Evolutionary conservation across 2,888 invertebrate species (phyloP).

Genomic region (Nomada lathburiana): DNA sequence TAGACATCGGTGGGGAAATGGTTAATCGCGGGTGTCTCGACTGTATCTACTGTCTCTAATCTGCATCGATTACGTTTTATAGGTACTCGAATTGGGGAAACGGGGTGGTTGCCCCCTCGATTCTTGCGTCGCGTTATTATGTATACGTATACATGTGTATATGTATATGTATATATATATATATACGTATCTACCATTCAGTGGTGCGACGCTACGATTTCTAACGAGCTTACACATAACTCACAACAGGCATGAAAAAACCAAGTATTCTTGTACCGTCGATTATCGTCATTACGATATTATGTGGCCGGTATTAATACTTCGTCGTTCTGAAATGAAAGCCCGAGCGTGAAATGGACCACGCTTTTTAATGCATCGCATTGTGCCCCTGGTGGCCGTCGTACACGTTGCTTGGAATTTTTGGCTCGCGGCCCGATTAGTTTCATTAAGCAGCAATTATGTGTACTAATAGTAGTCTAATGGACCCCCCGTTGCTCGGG

Average conservation of each 20-base stretch:
- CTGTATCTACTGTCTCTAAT: constrained; percentile 61
- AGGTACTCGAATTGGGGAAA: constrained; percentile 6
- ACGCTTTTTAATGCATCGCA: constrained; percentile 7
- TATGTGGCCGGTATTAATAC: background rate
- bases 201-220: constrained; percentile 25
- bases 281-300: background rate
- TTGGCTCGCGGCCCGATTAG: background rate
- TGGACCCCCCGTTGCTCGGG: background rate
- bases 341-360: constrained; percentile 4
- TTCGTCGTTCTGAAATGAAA: constrained; percentile 37
- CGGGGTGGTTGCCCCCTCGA: constrained; percentile 15
- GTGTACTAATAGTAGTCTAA: constrained; percentile 12
- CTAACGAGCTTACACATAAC: constrained; percentile 20
- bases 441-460: background rate
- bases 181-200: constrained; percentile 16
- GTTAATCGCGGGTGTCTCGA: constrained; percentile 69
- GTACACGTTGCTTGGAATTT: constrained; percentile 63
- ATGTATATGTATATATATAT: too few relatives aligned
- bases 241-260: background rate
- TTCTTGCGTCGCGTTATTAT: constrained; percentile 4
- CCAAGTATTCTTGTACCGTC: constrained; percentile 4
- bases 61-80: constrained; percentile 44
- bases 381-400: background rate
- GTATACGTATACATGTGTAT: too few relatives aligned
- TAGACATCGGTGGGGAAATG: constrained; percentile 72